Evolutionary conservation across 2,797 vertebrate species (phyloP), one percentile per base, ranked within the genome.

Genomic region (Acrossocheilus fasciatus): DNA sequence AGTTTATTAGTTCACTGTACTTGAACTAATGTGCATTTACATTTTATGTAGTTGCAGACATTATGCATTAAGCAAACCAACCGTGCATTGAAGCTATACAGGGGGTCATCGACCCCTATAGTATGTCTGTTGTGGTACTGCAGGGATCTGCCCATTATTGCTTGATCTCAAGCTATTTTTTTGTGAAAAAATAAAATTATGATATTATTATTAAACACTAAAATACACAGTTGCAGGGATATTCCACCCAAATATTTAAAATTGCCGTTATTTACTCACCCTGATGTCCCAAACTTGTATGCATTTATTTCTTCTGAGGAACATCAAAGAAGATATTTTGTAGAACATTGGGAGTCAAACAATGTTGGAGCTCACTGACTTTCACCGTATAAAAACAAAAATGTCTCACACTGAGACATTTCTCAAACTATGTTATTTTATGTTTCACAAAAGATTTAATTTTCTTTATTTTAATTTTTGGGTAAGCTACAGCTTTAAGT

Each of bases 21-120:
- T 68, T 47, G 26, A 66, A 23, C 43, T 81, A 81, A 66, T 81
- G 17, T 64, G 77, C 39, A 30, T 80, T 64, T 80, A 20, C 43
- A 23, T 47, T 30, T 50, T 4, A 59, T 59, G 50, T 17, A 41
- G 39, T 50, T 62, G 9, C 41, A 66, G 41, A 81, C 41, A 47
- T 43, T 34, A 66, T 30, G 15, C 57, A 0, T 30, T 30, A 30
- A 34, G 30, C 39, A 59, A 47, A 45, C 17, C 17, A 66, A 23
- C 41, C 10, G 1, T 7, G 41, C 41, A 26, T 66, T 62, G 39
- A 20, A 39, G 30, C 18, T 77, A 23, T 20, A 14, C 47, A 59
- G 75, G 18, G 26, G 52, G 52, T 39, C 52, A 54, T 78, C 11
- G 2, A 78, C 20, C 30, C 34, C 14, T 15, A 26, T 26, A 15